phyloP scores from a whole-genome alignment of 2,113 vertebrate species.

The Hippocampus barbouri region DNA sequence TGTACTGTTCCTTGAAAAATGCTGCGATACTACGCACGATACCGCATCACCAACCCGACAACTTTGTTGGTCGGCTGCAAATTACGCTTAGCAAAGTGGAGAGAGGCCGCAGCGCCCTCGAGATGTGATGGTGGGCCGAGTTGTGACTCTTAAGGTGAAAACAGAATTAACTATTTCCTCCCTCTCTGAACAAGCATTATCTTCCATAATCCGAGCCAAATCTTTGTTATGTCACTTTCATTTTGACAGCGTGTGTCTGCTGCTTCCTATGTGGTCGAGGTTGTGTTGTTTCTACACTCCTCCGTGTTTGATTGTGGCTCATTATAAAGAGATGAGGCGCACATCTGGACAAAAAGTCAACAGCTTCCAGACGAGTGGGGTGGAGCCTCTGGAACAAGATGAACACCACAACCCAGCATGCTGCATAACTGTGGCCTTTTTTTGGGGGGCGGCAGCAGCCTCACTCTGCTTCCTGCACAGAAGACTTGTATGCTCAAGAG shows the following conservation, averaged over 20 bases:
- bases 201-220: not conserved
- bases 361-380: slow-evolving; percentile 61
- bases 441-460: not conserved
- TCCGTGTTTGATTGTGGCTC: slow-evolving; percentile 27
- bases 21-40: too few species aligned
- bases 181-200: not conserved
- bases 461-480: slow-evolving; percentile 18
- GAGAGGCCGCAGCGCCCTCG: too few species aligned
- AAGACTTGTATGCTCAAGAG: slow-evolving; percentile 1
- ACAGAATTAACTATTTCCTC: too few species aligned
- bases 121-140: too few species aligned
- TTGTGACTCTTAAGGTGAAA: too few species aligned
- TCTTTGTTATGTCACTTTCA: not conserved
- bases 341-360: slow-evolving; percentile 66
- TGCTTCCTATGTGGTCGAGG: not conserved
- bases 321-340: slow-evolving; percentile 40
- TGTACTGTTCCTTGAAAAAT: too few species aligned
- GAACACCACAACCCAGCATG: slow-evolving; percentile 46
- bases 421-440: slow-evolving; percentile 61
- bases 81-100: too few species aligned
- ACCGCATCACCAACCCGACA: too few species aligned
- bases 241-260: not conserved
- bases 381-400: slow-evolving; percentile 23
- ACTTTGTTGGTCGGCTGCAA: too few species aligned
- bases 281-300: slow-evolving; percentile 24